These are phyloP conservation scores for Mungos mungo DNA, from an alignment of 2,113 vertebrate genomes.

Conservation along the genomic window DNA sequence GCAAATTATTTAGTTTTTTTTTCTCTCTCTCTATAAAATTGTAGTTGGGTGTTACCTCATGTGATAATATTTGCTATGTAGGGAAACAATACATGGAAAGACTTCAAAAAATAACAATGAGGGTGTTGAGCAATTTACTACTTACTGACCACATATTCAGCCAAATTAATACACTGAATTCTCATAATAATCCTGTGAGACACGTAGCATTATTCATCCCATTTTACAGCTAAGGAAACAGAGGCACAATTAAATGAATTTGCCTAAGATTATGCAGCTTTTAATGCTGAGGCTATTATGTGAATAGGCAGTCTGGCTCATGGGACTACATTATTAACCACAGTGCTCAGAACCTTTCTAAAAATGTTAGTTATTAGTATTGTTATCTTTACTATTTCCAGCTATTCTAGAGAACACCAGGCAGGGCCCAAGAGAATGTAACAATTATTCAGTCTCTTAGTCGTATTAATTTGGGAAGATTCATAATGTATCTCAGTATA, in stretches of 20 bases:
- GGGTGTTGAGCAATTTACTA: not conserved
- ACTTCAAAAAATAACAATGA: not conserved
- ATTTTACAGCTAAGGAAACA: slow-evolving; percentile 6
- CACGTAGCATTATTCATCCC: not conserved
- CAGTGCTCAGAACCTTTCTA: not conserved
- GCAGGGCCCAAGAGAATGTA: not conserved
- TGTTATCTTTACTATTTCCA: not conserved
- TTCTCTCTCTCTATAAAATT: not conserved
- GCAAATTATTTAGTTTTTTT: not conserved
- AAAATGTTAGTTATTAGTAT: not conserved
- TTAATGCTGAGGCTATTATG: not conserved
- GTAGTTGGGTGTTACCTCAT: not conserved
- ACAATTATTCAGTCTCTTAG: slow-evolving; percentile 2
- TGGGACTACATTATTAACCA: not conserved
- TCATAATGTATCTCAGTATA: not conserved
- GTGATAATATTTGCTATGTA: not conserved
- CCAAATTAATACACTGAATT: not conserved
- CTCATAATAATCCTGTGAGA: not conserved
- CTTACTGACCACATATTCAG: not conserved
- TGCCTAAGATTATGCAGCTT: not conserved
- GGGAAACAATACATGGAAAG: not conserved
- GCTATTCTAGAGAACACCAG: not conserved
- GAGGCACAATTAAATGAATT: not conserved
- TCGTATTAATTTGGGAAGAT: slow-evolving; percentile 29
- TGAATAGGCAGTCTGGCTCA: not conserved